Base-by-base conservation (phyloP, 2,113 vertebrate genomes). In the Laterallus jamaicensis region DNA sequence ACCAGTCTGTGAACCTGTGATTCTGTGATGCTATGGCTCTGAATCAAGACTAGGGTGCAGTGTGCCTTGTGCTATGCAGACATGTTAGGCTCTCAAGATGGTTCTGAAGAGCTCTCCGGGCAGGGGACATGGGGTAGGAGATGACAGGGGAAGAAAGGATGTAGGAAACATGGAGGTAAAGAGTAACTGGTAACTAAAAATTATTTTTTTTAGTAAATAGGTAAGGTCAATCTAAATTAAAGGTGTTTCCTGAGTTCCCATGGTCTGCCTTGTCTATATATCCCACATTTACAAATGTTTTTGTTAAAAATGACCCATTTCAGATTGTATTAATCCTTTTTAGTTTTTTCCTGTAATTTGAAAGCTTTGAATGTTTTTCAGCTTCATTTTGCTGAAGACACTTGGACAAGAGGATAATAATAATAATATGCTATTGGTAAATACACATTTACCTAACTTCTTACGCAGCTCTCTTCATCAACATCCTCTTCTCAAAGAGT, bases 41-140 rank as follows among this genome's bases (percentile, higher is more conserved):
- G 49, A 82, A 73, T 42, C 31, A 44, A 73, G 63, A 91, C 4
- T 8, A 50, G 18, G 32, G 6, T 5, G 76, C 19, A 1, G 10
- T 58, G 25, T 40, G 31, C 49, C 49, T 0, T 29, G 26, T 49
- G 11, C 24, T 64, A 15, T n/a, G 47, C 1, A 32, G 60, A 8
- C 3, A n/a, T 21, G 10, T 18, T 29, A 49, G 22, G 28, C 11
- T 92, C 29, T 69, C 5, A 1, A 75, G 66, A 39, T 8, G 2
- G 66, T 59, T 74, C 84, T 87, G 35, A 63, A 58, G 42, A 79
- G 22, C 10, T 12, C 35, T 35, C 5, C 31, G 55, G 32, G 9
- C 12, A 63, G 47, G 18, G 52, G 19, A 39, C 4, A 12, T 0
- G 1, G 9, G 3, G 31, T 32, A 8, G 32, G 6, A 18, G 14